These are phyloP conservation scores for Brachionus asplanchnoidis DNA, from an alignment of 1,140 invertebrate species.

Conservation along the genomic window DNA sequence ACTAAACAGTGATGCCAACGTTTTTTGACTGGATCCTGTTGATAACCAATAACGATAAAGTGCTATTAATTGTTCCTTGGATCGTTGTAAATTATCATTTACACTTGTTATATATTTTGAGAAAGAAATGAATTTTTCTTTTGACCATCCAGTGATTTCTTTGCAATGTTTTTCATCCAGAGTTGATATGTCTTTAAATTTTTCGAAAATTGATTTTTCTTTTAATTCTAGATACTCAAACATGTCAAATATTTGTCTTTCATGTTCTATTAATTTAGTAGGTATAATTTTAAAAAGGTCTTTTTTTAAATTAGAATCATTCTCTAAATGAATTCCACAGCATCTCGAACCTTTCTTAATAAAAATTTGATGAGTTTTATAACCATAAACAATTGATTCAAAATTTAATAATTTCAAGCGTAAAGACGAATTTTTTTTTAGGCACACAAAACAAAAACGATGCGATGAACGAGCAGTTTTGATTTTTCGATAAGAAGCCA, in stretches of 20 bases:
- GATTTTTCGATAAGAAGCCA: not conserved
- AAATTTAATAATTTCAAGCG: not conserved
- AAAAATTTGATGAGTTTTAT: not conserved
- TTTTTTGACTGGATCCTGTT: not conserved
- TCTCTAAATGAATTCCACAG: not conserved
- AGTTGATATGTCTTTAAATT: not conserved
- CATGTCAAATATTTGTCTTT: not conserved
- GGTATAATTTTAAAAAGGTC: not conserved
- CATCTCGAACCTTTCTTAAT: not conserved
- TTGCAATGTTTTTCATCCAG: not conserved
- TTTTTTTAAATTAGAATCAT: not conserved
- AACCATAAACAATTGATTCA: not conserved
- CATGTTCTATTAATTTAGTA: not conserved
- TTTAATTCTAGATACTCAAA: not conserved
- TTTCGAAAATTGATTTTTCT: not conserved
- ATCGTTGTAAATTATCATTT: not conserved
- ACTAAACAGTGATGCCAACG: not conserved
- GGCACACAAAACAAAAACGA: not conserved
- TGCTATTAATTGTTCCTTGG: not conserved
- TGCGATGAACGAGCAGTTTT: not conserved
- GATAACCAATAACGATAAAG: slow-evolving; percentile 12
- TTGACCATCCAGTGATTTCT: slow-evolving; percentile 26
- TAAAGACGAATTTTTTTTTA: not conserved
- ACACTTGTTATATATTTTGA: not conserved
- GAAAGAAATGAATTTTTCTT: not conserved